phyloP scores from a whole-genome alignment of 2,113 vertebrate species.

The Conger conger region DNA sequence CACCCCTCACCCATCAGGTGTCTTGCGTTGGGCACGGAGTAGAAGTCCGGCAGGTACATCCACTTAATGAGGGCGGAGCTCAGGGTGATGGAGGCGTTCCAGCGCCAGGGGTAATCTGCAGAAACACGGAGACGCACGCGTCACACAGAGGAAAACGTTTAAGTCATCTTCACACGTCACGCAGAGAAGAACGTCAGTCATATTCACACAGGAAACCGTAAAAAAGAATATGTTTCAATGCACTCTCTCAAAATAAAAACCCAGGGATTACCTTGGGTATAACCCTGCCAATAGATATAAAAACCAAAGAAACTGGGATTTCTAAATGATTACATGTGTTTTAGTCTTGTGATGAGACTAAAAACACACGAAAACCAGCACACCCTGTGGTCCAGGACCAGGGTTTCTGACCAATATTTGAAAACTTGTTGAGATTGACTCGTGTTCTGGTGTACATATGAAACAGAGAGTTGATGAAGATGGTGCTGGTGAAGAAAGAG shows the following conservation, averaged over 20 bases:
- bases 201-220: not conserved
- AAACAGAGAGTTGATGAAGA: no score
- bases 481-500: no score
- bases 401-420: no score
- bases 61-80: conserved; percentile 91
- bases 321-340: no score
- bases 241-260: not conserved
- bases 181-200: not conserved
- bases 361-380: no score
- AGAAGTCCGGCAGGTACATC: conserved; percentile 93
- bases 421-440: no score
- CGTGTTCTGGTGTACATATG: no score
- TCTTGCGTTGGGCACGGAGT: conserved; percentile 78
- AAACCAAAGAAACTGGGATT: no score
- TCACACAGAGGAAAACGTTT: not conserved
- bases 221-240: not conserved
- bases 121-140: not conserved
- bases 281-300: no score
- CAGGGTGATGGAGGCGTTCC: conserved; percentile 75
- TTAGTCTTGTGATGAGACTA: no score
- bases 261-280: no score
- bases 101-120: conserved; percentile 92
- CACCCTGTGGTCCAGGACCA: no score
- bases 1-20: conserved; percentile 88
- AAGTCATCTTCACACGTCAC: not conserved